Evolutionary conservation across 2,888 invertebrate genomes (phyloP).

Genomic region (Anoncus sp.): DNA sequence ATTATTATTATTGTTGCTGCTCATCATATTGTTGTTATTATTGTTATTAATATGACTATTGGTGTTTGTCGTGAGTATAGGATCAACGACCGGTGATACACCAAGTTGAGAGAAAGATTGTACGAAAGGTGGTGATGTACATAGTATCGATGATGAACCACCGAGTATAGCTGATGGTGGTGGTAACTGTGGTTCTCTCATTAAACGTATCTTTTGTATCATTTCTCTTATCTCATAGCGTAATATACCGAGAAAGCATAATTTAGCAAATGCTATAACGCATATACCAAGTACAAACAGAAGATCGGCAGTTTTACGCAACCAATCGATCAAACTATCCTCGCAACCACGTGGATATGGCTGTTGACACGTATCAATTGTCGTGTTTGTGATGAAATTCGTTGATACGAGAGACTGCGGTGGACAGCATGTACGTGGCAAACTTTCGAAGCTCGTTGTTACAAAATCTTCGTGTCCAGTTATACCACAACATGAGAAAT

Average conservation of each 20-base stretch:
- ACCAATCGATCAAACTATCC: conserved; percentile 89
- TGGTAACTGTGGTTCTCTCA: conserved; percentile 82
- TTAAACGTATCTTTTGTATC: conserved; percentile 95
- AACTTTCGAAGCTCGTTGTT: conserved; percentile 61
- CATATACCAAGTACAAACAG: conserved; percentile 94
- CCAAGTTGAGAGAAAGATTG: conserved; percentile 78
- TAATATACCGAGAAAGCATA: conserved; percentile 94
- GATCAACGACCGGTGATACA: conserved; percentile 68
- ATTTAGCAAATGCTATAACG: conserved; percentile 94
- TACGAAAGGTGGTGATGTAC: conserved; percentile 74
- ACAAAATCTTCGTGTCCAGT: conserved; percentile 85
- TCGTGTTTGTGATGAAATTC: conserved; percentile 65
- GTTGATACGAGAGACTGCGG: conserved; percentile 49
- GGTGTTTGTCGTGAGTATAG: conserved; percentile 62
- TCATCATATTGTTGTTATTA: conserved; percentile 47
- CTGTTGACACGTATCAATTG: conserved; percentile 71
- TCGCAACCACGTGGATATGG: conserved; percentile 87
- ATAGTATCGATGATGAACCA: conserved; percentile 51
- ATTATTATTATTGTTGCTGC: conserved; percentile 47
- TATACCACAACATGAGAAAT: conserved; percentile 92
- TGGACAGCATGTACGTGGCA: conserved; percentile 79
- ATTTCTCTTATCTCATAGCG: conserved; percentile 95
- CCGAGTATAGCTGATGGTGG: conserved; percentile 57
- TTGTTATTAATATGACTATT: conserved; percentile 53
- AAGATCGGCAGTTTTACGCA: conserved; percentile 91